Percentiles rank a stretch among this genome's conserved stretches.
phyloP scores from a whole-genome alignment of 2,797 vertebrate species.

The Oreonectes daqikongensis region DNA sequence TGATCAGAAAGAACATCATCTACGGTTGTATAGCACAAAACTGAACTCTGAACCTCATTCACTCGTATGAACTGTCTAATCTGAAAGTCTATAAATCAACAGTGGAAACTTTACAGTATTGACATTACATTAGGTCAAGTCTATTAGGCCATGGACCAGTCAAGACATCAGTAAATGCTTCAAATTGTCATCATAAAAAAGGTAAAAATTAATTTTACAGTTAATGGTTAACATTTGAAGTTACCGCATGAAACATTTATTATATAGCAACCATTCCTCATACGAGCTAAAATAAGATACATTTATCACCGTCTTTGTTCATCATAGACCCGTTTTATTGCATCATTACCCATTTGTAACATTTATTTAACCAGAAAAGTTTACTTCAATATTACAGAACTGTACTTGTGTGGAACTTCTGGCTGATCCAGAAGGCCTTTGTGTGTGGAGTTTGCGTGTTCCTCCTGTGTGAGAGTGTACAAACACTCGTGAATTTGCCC shows the following conservation, averaged over 20 bases:
- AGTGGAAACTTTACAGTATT: background rate
- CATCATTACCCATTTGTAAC: background rate
- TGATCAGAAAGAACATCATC: constrained; percentile 27
- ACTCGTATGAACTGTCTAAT: constrained; percentile 4
- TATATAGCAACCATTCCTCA: background rate
- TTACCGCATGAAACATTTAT: background rate
- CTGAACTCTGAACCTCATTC: constrained; percentile 34
- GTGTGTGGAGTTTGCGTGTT: too few relatives aligned
- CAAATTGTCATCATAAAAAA: background rate
- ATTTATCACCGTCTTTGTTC: background rate
- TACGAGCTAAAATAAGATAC: background rate
- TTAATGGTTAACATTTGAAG: background rate
- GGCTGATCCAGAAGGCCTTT: too few relatives aligned
- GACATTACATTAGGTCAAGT: background rate
- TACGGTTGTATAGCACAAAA: background rate
- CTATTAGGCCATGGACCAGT: background rate
- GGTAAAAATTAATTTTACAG: background rate
- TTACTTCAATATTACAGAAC: background rate
- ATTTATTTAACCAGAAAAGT: background rate
- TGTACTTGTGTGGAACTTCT: too few relatives aligned
- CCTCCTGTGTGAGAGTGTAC: too few relatives aligned
- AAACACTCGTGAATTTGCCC: background rate
- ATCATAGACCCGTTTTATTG: background rate
- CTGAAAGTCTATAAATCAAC: constrained; percentile 11
- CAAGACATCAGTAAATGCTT: background rate